Percentiles rank a stretch among this genome's conserved stretches.
These are phyloP conservation scores for Aurelia sp. DNA, from an alignment of 30 jellyfish, hydroid and myxozoan species.

Conservation along the genomic window DNA sequence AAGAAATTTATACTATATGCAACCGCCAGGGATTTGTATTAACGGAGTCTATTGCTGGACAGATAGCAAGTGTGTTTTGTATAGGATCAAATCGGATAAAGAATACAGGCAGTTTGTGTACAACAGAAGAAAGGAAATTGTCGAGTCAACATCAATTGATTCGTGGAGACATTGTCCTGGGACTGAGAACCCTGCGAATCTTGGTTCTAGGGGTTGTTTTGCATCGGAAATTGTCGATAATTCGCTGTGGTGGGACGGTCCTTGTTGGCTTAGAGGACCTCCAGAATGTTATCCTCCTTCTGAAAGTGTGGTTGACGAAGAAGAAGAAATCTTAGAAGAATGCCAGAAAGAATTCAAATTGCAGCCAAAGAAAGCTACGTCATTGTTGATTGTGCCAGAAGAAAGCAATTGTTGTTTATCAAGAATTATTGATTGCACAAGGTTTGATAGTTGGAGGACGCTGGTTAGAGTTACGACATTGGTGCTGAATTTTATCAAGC, in stretches of 20 bases:
- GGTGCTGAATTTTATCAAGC: constrained; percentile 17
- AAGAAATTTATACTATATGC: no score
- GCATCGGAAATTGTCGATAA: constrained; percentile 12
- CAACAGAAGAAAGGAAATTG: constrained; percentile 26
- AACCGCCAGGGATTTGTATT: no score
- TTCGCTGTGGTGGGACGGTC: constrained; percentile 62
- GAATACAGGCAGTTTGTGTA: constrained; percentile 15
- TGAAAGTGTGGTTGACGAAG: not conserved
- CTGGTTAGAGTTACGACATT: constrained; percentile 5
- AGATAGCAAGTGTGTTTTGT: no score
- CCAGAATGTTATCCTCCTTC: constrained; percentile 22
- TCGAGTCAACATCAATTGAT: not conserved
- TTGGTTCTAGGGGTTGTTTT: constrained; percentile 9
- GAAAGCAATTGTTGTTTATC: not conserved
- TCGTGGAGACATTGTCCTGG: constrained; percentile 48
- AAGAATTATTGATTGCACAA: constrained; percentile 9
- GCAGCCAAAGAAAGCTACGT: constrained; percentile 2
- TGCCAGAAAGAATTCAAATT: constrained; percentile 16
- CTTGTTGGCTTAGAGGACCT: constrained; percentile 36
- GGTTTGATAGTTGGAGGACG: not conserved
- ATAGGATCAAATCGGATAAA: no score
- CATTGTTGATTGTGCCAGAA: not conserved
- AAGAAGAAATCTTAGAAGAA: constrained; percentile 1
- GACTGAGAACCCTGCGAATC: constrained; percentile 42
- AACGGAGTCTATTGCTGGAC: no score